Conservation (phyloP, 2,888 invertebrate species). For the Maniola hyperantus region DNA sequence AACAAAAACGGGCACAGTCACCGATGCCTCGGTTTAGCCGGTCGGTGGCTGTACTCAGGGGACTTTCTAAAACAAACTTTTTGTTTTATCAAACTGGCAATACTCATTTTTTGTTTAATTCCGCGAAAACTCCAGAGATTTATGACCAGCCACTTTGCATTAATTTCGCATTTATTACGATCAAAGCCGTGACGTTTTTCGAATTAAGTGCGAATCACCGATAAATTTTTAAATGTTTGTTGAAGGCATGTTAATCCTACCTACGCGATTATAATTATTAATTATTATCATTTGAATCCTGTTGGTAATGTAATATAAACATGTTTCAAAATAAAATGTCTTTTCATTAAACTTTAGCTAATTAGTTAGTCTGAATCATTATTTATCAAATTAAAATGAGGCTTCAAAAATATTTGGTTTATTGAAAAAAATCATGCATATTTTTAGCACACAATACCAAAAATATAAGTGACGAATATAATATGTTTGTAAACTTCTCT, state of each 20-base stretch:
- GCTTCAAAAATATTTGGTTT: too few species aligned
- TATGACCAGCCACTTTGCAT: conserved; percentile 76
- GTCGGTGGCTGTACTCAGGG: conserved; percentile 57
- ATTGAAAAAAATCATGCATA: too few species aligned
- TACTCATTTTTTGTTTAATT: conserved; percentile 79
- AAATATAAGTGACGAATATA: too few species aligned
- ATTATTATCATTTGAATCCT: background rate
- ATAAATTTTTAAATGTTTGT: conserved; percentile 22
- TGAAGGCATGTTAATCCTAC: background rate
- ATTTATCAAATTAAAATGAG: too few species aligned
- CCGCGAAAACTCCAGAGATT: conserved; percentile 72
- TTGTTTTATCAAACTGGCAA: conserved; percentile 78
- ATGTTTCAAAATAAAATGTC: too few species aligned
- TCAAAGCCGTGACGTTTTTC: conserved; percentile 45
- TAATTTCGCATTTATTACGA: conserved; percentile 78
- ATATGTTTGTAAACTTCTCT: background rate
- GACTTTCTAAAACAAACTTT: conserved; percentile 75
- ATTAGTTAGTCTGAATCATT: too few species aligned
- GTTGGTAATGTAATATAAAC: background rate
- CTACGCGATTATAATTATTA: background rate
- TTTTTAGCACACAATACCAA: too few species aligned
- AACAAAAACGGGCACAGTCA: conserved; percentile 42
- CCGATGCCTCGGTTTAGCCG: conserved; percentile 41
- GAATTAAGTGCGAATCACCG: conserved; percentile 27
- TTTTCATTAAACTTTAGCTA: too few species aligned